Evolutionary conservation across 2,797 vertebrate genomes (phyloP).

Genomic region (Psittacula echo): DNA sequence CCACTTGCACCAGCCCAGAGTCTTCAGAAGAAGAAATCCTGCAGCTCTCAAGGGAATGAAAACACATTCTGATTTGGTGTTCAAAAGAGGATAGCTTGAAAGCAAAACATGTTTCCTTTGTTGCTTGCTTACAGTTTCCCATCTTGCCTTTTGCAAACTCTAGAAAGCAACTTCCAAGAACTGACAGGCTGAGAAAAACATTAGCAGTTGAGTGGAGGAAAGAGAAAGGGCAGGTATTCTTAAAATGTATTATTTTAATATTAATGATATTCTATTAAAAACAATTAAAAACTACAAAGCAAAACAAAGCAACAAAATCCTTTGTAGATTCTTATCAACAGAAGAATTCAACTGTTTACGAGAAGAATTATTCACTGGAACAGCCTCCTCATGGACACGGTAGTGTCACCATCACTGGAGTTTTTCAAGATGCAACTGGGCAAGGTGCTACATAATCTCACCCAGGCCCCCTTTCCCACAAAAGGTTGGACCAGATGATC

Average conservation of each 20-base stretch:
- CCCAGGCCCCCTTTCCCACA: neutral
- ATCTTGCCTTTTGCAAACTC: neutral
- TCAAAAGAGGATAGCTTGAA: neutral
- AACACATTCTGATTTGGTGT: neutral
- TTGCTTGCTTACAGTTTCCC: neutral
- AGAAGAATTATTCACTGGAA: neutral
- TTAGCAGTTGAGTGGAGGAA: neutral
- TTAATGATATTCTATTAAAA: neutral
- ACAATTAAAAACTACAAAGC: neutral
- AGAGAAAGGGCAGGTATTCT: neutral
- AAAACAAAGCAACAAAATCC: neutral
- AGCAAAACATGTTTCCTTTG: neutral
- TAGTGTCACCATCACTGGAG: neutral
- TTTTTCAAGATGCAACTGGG: neutral
- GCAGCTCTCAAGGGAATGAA: neutral
- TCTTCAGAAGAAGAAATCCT: neutral
- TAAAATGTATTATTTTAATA: neutral
- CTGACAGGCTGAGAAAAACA: neutral
- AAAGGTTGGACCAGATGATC: neutral
- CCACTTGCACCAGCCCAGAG: neutral
- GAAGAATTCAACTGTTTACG: neutral
- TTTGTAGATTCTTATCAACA: neutral
- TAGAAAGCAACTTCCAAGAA: neutral
- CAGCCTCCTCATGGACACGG: neutral
- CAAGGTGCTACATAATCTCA: neutral